Percentiles rank a stretch among this genome's conserved stretches.
Evolutionary conservation across 2,888 invertebrate genomes (phyloP).

Genomic region (Thymelicus lineola): DNA sequence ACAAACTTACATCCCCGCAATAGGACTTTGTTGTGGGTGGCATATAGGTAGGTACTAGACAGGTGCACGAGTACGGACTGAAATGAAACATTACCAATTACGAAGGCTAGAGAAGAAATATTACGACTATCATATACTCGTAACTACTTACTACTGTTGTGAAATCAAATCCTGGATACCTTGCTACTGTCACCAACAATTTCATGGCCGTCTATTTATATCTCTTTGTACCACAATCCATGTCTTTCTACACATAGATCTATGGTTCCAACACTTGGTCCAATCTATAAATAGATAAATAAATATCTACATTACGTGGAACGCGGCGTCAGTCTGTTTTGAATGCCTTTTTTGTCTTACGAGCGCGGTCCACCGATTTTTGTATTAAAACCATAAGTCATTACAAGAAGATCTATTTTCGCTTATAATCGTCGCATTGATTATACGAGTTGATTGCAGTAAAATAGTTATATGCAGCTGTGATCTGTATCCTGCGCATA

Average conservation of each 20-base stretch:
- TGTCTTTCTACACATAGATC: neutral
- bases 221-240: neutral
- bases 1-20: too few relatives aligned
- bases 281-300: constrained; percentile 77
- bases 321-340: constrained; percentile 13
- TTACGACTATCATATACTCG: too few relatives aligned
- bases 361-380: constrained; percentile 10
- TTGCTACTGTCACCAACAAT: too few relatives aligned
- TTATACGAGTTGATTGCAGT: neutral
- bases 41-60: too few relatives aligned
- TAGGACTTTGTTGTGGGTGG: too few relatives aligned
- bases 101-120: too few relatives aligned
- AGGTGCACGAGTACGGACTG: too few relatives aligned
- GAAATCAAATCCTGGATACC: too few relatives aligned
- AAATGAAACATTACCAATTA: too few relatives aligned
- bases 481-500: neutral
- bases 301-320: constrained; percentile 50
- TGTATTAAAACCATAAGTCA: constrained; percentile 19
- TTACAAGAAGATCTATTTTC: neutral
- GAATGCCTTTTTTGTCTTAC: constrained; percentile 5
- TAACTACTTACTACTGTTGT: too few relatives aligned
- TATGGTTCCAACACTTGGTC: constrained; percentile 66
- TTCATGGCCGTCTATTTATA: neutral
- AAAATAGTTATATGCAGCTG: neutral
- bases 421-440: neutral